Base-by-base conservation (phyloP, 2,888 invertebrate genomes). In the Lordiphosa andalusiaca region DNA sequence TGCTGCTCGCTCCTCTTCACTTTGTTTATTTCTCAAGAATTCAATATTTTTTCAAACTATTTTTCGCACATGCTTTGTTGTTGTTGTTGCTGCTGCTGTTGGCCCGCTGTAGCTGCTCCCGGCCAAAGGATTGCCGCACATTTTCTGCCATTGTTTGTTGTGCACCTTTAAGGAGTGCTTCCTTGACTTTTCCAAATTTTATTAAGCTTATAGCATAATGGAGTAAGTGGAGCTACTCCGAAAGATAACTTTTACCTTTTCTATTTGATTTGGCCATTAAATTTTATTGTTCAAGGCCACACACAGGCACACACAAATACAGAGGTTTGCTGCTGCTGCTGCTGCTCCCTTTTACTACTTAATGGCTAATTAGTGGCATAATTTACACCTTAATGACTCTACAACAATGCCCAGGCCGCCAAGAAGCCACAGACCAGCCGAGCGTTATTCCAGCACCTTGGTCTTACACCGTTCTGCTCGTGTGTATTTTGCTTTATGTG, bases 321-420 rank as follows among this genome's bases (percentile, higher is more conserved):
- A 53, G 62, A 36, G 41, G 53, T 47, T 41, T 53, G 52, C 52
- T 71, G 40, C 44, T 64, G 51, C 46, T 53, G 52, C 52, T 71
- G 40, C 44, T 64, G 51, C 58, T 65, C 41, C 65, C 61, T 63
- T 67, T 49, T 61, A 69, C 69, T 69, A 60, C 80, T 77, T 82
- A 84, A 82, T 71, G 83, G 73, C 71, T 80, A 84, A 80, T 84
- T 84, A 78, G 83, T 72, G 83, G 80, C 73, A 84, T 84, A 77
- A 84, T 84, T 84, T 85, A 75, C 83, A 84, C 80, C 77, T 84
- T 76, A 84, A 85, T 84, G 82, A 83, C 74, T 69, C 73, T 72
- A 62, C 66, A 82, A 69, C 65, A 75, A 67, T 65, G 62, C 59
- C 63, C 44, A 37, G 51, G 52, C 47, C 46, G 39, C 47, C 47